Conservation (phyloP, 1,140 invertebrate genomes). For the Megalopta genalis region DNA sequence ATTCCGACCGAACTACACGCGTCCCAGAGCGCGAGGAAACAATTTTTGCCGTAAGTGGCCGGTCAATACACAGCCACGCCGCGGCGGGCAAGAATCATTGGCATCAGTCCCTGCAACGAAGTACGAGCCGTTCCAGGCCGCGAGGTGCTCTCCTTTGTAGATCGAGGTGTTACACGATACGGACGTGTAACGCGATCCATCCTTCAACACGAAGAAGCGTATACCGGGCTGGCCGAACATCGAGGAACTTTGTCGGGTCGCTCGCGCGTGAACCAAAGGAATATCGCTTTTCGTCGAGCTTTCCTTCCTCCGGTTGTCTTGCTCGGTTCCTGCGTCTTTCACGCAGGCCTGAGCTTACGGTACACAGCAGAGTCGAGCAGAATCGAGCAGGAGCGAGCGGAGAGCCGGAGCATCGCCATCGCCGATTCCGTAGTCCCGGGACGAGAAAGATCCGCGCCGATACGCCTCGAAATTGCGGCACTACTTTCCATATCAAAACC, state of each 20-base stretch:
- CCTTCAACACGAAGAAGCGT: slow-evolving; percentile 50
- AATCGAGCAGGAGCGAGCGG: too few relatives aligned
- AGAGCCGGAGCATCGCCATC: too few relatives aligned
- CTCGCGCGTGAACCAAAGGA: slow-evolving; percentile 58
- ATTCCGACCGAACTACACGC: too few relatives aligned
- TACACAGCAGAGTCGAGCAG: neutral
- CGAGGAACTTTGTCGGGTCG: slow-evolving; percentile 50
- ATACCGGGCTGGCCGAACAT: slow-evolving; percentile 29
- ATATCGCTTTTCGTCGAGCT: slow-evolving; percentile 66
- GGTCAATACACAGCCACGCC: neutral
- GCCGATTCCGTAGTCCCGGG: neutral
- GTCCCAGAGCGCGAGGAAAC: too few relatives aligned
- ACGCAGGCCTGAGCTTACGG: neutral
- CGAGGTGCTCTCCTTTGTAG: slow-evolving; percentile 51
- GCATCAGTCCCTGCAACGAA: neutral
- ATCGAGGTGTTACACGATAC: slow-evolving; percentile 68
- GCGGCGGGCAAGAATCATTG: neutral
- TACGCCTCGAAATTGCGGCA: neutral
- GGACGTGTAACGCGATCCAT: slow-evolving; percentile 73
- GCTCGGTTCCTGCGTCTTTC: slow-evolving; percentile 27
- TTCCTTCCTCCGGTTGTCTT: slow-evolving; percentile 52
- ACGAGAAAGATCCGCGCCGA: neutral
- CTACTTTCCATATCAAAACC: slow-evolving; percentile 16
- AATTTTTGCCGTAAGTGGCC: neutral
- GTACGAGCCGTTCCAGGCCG: slow-evolving; percentile 16